These are phyloP conservation scores for Microcebus jonahi DNA, from an alignment of 2,113 vertebrate species.

Conservation along the genomic window DNA sequence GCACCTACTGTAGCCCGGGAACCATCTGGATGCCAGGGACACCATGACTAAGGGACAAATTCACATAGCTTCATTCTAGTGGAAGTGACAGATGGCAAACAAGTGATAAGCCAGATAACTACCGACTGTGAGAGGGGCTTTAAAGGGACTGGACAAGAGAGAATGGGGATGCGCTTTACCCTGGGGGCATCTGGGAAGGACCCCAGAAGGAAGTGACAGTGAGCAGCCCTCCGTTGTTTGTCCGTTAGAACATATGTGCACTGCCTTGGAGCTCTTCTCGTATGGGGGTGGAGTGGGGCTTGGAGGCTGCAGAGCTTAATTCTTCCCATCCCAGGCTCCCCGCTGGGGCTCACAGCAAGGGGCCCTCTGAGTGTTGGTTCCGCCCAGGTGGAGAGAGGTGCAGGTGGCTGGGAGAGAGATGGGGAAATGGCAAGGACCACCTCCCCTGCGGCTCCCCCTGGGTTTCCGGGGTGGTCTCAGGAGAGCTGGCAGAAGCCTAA, in stretches of 20 bases:
- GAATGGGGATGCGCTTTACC: neutral
- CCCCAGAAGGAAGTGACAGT: neutral
- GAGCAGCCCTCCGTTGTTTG: accelerated
- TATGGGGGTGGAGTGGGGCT: too few relatives aligned
- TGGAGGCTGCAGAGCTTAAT: neutral
- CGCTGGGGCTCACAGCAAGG: neutral
- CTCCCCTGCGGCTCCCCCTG: neutral
- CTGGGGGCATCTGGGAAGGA: neutral
- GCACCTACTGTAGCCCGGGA: neutral
- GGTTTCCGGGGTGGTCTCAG: neutral
- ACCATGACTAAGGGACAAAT: neutral
- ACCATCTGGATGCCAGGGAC: neutral
- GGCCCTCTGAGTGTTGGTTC: neutral
- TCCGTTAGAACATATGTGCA: neutral
- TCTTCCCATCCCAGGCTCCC: neutral
- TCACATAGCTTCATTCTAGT: neutral
- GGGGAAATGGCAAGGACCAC: neutral
- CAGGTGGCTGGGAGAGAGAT: neutral
- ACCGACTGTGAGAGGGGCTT: neutral
- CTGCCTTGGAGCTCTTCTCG: neutral
- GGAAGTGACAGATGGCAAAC: neutral
- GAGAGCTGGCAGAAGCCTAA: neutral
- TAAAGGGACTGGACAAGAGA: neutral
- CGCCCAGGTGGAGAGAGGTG: neutral
- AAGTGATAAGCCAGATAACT: neutral